Evolutionary conservation across 2,113 vertebrate species (phyloP), one percentile per base, ranked within the genome.

Genomic region (Chaetodon trifascialis): DNA sequence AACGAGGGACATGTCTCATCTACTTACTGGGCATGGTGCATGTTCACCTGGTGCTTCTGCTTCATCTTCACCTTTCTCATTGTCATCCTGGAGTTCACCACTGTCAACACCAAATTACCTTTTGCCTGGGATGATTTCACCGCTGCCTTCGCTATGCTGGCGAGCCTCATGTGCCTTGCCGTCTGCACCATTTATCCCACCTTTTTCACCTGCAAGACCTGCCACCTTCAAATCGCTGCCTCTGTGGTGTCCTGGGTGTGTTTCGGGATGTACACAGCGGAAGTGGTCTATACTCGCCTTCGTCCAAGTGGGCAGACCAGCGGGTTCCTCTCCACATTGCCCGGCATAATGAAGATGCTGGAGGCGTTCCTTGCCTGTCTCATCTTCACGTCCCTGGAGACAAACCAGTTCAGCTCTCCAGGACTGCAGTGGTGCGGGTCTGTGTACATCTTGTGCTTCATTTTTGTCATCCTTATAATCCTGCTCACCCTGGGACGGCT

Each of bases 11-110:
- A 0, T 0, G 8, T 7, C 0, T 0, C 0, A 0, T 36, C 0
- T 1, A 1, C 94, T 12, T 96, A 94, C 7, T 96, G 97, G 75
- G 85, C 85, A 0, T 97, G 97, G 97, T 96, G 96, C 87, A 96
- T 97, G 96, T 97, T 97, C 88, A 95, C 94, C 6, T 98, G 97
- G 97, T 95, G 94, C 82, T 95, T 97, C 89, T 97, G 96, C 86
- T 97, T 94, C 25, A 10, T 86, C 9, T 69, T 96, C 73, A 96
- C 96, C 0, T 79, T 96, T 38, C 69, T 96, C 62, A 95, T 97
- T 64, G 44, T 97, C 51, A 9, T 96, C 58, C 73, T 96, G 90
- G 97, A 97, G 94, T 90, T 97, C 86, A 94, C 93, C 40, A 93
- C 87, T 2, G 25, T 97, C 64, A 88, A 65, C 25, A 34, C 42